Evolutionary conservation across 2,797 vertebrate species (phyloP).

Genomic region (Cyclura pinguis): DNA sequence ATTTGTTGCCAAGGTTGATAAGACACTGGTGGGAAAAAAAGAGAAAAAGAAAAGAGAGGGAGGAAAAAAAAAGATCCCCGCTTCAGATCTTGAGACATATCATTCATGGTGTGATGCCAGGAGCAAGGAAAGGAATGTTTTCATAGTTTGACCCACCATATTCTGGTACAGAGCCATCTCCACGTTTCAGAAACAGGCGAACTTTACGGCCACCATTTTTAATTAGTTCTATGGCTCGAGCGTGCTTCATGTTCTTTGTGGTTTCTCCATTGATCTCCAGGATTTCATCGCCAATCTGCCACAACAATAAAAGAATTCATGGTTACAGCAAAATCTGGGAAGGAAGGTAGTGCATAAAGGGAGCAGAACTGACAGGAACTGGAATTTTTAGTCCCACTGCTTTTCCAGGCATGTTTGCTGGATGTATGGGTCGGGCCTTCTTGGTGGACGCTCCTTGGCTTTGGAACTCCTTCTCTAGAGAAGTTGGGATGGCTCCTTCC

Average conservation of each 20-base stretch:
- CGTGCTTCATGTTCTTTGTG: slow-evolving; percentile 99
- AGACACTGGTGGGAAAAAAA: slow-evolving; percentile 85
- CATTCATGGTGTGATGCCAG: slow-evolving; percentile 98
- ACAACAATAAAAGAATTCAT: slow-evolving; percentile 32
- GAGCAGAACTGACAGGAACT: not conserved
- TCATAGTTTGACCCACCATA: slow-evolving; percentile 99
- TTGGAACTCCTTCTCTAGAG: too few relatives aligned
- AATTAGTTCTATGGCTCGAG: slow-evolving; percentile 98
- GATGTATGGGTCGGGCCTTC: too few relatives aligned
- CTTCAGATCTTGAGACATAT: slow-evolving; percentile 85
- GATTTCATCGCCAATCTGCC: slow-evolving; percentile 97
- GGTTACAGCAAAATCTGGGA: slow-evolving; percentile 27
- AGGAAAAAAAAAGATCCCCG: slow-evolving; percentile 82
- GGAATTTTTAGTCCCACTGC: too few relatives aligned
- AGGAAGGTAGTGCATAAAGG: rapidly evolving
- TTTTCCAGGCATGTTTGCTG: too few relatives aligned
- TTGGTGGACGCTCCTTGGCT: too few relatives aligned
- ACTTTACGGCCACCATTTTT: slow-evolving; percentile 96
- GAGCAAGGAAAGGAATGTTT: slow-evolving; percentile 98
- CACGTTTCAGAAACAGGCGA: slow-evolving; percentile 96
- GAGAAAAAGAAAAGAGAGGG: slow-evolving; percentile 17
- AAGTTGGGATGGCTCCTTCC: not conserved
- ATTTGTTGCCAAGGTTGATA: slow-evolving; percentile 87
- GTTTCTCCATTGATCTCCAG: slow-evolving; percentile 98
- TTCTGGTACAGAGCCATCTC: slow-evolving; percentile 99